Percentiles rank a stretch among this genome's conserved stretches.
Evolutionary conservation across 2,888 invertebrate species (phyloP).

Genomic region (Drosophila pseudotakahashii): DNA sequence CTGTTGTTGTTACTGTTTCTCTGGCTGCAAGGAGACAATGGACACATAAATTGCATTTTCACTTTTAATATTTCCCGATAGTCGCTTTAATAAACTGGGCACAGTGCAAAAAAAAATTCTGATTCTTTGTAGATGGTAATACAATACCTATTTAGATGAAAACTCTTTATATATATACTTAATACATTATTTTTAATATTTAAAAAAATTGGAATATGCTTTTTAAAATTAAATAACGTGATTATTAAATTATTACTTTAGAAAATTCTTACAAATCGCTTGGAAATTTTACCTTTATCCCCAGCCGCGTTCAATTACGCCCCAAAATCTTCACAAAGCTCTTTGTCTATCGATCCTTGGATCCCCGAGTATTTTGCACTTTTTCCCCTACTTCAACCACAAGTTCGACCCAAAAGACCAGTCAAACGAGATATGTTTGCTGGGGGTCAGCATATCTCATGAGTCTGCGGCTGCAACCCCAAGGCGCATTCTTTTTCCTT

Average conservation of each 20-base stretch:
- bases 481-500: constrained; percentile 48
- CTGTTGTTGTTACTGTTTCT: constrained; percentile 51
- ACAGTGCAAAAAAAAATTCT: neutral
- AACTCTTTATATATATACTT: no score
- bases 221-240: no score
- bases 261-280: no score
- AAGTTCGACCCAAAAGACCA: constrained; percentile 29
- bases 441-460: constrained; percentile 77
- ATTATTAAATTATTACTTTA: no score
- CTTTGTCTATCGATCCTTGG: constrained; percentile 16
- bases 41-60: constrained; percentile 77
- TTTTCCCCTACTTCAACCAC: neutral
- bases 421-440: constrained; percentile 60
- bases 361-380: neutral
- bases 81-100: constrained; percentile 55
- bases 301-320: constrained; percentile 13
- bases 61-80: constrained; percentile 70
- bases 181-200: no score
- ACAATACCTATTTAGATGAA: no score
- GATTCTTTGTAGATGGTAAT: neutral
- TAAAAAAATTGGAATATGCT: no score
- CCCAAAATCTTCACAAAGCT: constrained; percentile 4
- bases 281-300: no score
- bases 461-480: constrained; percentile 52
- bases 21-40: constrained; percentile 59